Evolutionary conservation across 2,797 vertebrate genomes (phyloP).

Genomic region (Crocodylus rhombifer): DNA sequence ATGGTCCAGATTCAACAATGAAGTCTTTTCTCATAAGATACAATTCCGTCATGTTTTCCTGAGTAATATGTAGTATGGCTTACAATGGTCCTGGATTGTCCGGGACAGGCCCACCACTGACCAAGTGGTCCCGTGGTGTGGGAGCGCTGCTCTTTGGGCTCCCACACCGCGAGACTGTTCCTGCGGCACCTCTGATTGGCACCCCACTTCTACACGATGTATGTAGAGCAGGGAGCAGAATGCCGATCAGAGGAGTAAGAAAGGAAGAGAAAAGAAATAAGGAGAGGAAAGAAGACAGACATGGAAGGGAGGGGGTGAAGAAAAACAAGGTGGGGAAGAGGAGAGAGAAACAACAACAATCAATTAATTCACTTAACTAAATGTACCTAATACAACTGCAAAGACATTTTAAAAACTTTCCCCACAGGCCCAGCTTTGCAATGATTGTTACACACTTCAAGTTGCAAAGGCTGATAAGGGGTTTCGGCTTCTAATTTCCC

Average conservation of each 20-base stretch:
- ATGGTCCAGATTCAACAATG: not conserved
- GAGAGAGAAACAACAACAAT: conserved; percentile 69
- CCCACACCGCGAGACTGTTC: conserved; percentile 39
- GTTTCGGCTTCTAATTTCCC: not conserved
- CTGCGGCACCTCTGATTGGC: conserved; percentile 42
- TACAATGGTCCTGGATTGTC: conserved; percentile 72
- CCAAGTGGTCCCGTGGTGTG: conserved; percentile 35
- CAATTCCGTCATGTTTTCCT: not conserved
- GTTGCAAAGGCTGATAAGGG: not conserved
- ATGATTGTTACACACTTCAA: not conserved
- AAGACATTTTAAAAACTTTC: not conserved
- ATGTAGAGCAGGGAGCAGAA: not conserved
- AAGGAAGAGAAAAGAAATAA: not conserved
- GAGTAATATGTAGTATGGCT: conserved; percentile 32
- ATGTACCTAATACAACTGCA: not conserved
- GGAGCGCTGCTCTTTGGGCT: conserved; percentile 41
- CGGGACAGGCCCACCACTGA: conserved; percentile 51
- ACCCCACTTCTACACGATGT: conserved; percentile 20
- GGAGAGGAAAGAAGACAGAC: not conserved
- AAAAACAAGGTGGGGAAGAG: conserved; percentile 54
- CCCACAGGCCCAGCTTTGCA: not conserved
- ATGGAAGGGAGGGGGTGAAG: conserved; percentile 6
- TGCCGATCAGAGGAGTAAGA: conserved; percentile 43
- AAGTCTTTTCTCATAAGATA: not conserved
- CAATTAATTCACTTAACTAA: conserved; percentile 40